Evolutionary conservation across 1,140 invertebrate genomes (phyloP).

Genomic region (Drosophila yakuba): DNA sequence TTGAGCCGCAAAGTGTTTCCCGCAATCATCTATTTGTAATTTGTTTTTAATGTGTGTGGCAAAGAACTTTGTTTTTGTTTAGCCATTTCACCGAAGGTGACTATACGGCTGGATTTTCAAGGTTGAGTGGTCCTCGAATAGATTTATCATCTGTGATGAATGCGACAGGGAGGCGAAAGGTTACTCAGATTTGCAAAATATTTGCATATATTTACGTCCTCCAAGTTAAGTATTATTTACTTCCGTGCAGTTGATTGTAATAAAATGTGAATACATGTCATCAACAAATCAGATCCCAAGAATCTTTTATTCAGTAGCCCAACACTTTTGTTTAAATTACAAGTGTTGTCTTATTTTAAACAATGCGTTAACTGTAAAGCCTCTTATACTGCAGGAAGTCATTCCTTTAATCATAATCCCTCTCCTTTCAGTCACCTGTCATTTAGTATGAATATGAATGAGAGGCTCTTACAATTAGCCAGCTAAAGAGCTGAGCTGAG

Average conservation of each 20-base stretch:
- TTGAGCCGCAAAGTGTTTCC: constrained; percentile 33
- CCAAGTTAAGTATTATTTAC: too few relatives aligned
- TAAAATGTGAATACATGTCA: too few relatives aligned
- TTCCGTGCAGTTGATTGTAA: too few relatives aligned
- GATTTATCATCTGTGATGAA: constrained; percentile 10
- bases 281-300: too few relatives aligned
- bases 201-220: too few relatives aligned
- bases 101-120: constrained; percentile 14
- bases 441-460: constrained; percentile 1
- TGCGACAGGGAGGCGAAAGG: constrained; percentile 3
- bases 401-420: not conserved
- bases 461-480: not conserved
- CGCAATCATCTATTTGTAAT: constrained; percentile 51
- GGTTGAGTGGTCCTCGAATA: constrained; percentile 16
- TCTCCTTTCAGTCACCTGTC: not conserved
- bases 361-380: not conserved
- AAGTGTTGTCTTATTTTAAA: not conserved
- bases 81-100: constrained; percentile 9
- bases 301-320: too few relatives aligned
- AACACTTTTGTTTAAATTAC: too few relatives aligned
- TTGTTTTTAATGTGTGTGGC: constrained; percentile 48
- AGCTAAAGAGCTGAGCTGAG: constrained; percentile 19
- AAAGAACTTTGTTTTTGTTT: constrained; percentile 11
- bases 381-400: not conserved
- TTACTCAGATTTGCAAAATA: not conserved